Percentiles rank a stretch among this genome's conserved stretches.
Conservation (phyloP, 2,113 vertebrate species). For the Psilopogon haemacephalus region DNA sequence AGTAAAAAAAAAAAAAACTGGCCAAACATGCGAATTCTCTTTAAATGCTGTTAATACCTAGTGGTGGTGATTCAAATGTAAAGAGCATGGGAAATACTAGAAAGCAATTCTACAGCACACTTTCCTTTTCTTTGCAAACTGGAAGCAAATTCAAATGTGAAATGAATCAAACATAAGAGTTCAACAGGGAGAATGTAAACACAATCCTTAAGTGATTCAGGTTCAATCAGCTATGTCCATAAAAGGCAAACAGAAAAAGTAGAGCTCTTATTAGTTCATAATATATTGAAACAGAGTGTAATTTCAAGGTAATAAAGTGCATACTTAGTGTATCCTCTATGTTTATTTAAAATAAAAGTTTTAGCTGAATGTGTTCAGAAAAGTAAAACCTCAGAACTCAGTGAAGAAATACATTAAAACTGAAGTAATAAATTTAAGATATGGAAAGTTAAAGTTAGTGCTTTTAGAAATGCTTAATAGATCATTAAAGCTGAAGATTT, state of each 20-base stretch:
- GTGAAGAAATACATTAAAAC: neutral
- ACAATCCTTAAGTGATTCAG: neutral
- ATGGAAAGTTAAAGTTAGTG: neutral
- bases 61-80: neutral
- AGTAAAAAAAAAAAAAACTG: neutral
- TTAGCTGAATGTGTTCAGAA: neutral
- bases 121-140: neutral
- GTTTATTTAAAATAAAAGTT: neutral
- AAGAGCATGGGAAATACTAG: neutral
- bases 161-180: neutral
- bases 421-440: neutral
- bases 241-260: neutral
- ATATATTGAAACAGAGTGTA: neutral
- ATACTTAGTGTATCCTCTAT: neutral
- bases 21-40: neutral
- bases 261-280: neutral
- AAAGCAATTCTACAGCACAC: neutral
- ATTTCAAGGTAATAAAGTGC: neutral
- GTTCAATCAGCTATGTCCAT: neutral
- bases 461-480: neutral
- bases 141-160: neutral
- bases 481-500: neutral
- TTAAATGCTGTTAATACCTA: neutral
- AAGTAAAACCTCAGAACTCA: neutral
- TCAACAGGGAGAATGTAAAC: neutral